Conservation (phyloP, 1,140 invertebrate species). For the Panagrolaimus sp. region DNA sequence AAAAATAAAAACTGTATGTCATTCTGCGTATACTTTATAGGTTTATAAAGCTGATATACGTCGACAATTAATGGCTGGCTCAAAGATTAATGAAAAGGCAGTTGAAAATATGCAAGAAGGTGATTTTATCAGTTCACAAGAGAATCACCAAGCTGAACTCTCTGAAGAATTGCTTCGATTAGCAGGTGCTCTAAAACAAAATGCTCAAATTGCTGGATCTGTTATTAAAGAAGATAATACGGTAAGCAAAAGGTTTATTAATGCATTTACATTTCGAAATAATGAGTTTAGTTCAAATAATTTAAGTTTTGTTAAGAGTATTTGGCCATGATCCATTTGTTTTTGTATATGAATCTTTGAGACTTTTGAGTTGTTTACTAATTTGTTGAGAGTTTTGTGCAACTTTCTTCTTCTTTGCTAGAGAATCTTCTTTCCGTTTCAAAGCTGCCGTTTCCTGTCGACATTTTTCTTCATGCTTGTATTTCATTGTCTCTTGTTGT, state of each 20-base stretch:
- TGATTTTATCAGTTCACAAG: conserved; percentile 27
- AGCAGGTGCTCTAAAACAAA: conserved; percentile 48
- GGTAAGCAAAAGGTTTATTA: conserved; percentile 25
- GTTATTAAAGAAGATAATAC: conserved; percentile 55
- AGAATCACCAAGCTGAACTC: conserved; percentile 39
- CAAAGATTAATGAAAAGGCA: neutral
- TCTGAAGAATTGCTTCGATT: conserved; percentile 48
- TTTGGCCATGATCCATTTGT: too few species aligned
- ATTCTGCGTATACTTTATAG: conserved; percentile 18
- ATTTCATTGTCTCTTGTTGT: too few species aligned
- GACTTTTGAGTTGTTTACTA: too few species aligned
- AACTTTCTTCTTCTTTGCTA: too few species aligned
- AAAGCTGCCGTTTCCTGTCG: too few species aligned
- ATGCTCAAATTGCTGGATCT: conserved; percentile 49
- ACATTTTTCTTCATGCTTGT: too few species aligned
- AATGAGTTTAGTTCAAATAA: too few species aligned
- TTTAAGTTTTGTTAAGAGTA: too few species aligned
- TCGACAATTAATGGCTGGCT: conserved; percentile 38
- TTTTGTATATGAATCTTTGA: too few species aligned
- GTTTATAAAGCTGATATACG: conserved; percentile 43
- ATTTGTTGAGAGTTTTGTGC: too few species aligned
- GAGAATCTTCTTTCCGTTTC: too few species aligned
- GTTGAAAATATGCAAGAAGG: neutral
- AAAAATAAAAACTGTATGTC: neutral
- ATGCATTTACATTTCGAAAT: too few species aligned